A percentile compares a stretch with the other conserved stretches of the same genome.
These are phyloP conservation scores for Diorhabda sublineata DNA, from an alignment of 1,140 invertebrate species.

Conservation along the genomic window DNA sequence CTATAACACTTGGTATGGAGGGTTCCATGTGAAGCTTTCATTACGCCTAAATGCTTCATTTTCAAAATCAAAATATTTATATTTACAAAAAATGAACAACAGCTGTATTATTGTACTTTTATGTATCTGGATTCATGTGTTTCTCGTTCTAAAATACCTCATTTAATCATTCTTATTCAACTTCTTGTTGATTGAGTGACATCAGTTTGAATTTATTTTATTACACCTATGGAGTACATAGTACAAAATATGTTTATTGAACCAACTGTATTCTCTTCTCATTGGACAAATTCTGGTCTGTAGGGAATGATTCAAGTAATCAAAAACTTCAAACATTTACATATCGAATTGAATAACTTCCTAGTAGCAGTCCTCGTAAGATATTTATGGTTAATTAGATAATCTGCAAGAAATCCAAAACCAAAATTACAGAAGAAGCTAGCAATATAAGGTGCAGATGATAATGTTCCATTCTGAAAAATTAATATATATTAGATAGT, in stretches of 20 bases:
- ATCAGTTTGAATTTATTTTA: too few species aligned
- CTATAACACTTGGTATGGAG: too few species aligned
- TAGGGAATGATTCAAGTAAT: not conserved
- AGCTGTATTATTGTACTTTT: not conserved
- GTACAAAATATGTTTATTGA: not conserved
- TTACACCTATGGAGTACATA: too few species aligned
- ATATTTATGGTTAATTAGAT: not conserved
- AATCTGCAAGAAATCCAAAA: not conserved
- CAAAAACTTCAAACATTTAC: not conserved
- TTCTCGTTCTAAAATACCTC: too few species aligned
- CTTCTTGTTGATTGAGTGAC: too few species aligned
- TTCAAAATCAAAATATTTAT: not conserved
- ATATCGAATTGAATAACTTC: not conserved
- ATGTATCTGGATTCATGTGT: too few species aligned
- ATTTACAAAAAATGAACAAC: not conserved
- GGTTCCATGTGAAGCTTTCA: too few species aligned
- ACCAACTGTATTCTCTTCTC: not conserved
- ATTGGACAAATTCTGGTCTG: too few species aligned
- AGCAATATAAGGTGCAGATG: not conserved
- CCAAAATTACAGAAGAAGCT: not conserved
- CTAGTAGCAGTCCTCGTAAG: not conserved
- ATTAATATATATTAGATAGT: not conserved
- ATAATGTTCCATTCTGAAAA: slow-evolving; percentile 5
- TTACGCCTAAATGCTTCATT: too few species aligned
- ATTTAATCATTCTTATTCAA: too few species aligned